Base-by-base conservation (phyloP, 2,888 invertebrate species). In the Strigamia maritima region DNA sequence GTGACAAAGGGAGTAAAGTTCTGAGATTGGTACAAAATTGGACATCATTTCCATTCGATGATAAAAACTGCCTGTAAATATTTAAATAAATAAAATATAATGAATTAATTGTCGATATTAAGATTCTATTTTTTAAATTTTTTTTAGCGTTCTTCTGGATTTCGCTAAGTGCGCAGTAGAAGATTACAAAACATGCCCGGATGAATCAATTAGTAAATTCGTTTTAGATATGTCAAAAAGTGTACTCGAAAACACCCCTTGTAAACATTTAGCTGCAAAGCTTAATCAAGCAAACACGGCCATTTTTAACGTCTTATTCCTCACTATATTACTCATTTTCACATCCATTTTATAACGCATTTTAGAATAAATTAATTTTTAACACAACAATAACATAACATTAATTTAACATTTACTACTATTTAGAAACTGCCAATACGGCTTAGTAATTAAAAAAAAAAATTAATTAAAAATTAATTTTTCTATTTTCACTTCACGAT, bases 31-130 rank as follows among this genome's bases (percentile, higher is more conserved):
- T 26, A 2, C 24, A 65, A 12, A 65, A 24, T 26, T 65, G 65
- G 65, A 26, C 24, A 2, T 8, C 24, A 14, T 10, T 26, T 6
- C 12, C 65, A 65, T 65, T 65, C 10, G 26, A 65, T 26, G 26
- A 65, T 2, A 26, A 65, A 65, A 65, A 65, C 26, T 65, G 65
- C 65, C 65, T 8, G 65, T 65, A 65, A 65, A 26, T 60, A n/a
- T 2, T 16, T 22, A 60, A 60, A n/a, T 44, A 24, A 24, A 10
- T 54, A 10, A 54, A 54, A 54, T 54, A 10, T 19, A 54, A 54
- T 4, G 6, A 54, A 10, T n/a, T n/a, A n/a, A n/a, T n/a, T n/a
- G n/a, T n/a, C n/a, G n/a, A n/a, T n/a, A n/a, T n/a, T n/a, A n/a
- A n/a, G n/a, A 19, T 60, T 60, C 19, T 60, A 10, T 60, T 19